Base-by-base conservation (phyloP, 2,888 invertebrate species). In the Sphaerophoria rueppellii region DNA sequence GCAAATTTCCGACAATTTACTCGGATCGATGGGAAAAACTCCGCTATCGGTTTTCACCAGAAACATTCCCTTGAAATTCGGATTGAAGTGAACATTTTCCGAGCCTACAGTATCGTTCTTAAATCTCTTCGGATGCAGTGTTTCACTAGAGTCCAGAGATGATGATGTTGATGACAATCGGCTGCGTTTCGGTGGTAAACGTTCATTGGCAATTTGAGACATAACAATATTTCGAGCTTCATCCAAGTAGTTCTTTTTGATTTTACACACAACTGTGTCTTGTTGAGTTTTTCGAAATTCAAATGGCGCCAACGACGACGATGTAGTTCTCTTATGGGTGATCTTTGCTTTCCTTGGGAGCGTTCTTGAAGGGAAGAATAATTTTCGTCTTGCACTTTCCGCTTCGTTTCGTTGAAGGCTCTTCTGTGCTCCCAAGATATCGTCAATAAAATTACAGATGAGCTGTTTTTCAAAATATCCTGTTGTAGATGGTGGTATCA, bases 381-480 rank as follows among this genome's bases (percentile, higher is more conserved):
- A 67, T n/a, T 88, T 89, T 0, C 90, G 86, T 77, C 88, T 90
- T 0, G 89, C 89, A 0, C 61, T 86, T 16, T 88, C 55, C 0
- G 35, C 40, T n/a, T 69, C 48, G 2, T n/a, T 14, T 0, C n/a
- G 50, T n/a, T 16, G 4, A 16, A 0, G 55, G 67, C 11, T 5
- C 12, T 14, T 57, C 35, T 82, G 82, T 4, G 61, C 16, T 11
- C 57, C 63, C 43, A 82, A n/a, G 0, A 82, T 69, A n/a, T 82
- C 73, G 32, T 82, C 82, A 7, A 82, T 69, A 2, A 82, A 43
- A 32, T 73, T 69, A 43, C 73, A 73, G 24, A 77, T 16, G 4
- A 73, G 67, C 0, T 7, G 2, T 6, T 77, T 82, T n/a, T 77
- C 40, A 5, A 82, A 55, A 43, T 73, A 82, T 24, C 82, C 82